These are phyloP conservation scores for Syngnathus typhle DNA, from an alignment of 2,113 vertebrate species.

Conservation along the genomic window DNA sequence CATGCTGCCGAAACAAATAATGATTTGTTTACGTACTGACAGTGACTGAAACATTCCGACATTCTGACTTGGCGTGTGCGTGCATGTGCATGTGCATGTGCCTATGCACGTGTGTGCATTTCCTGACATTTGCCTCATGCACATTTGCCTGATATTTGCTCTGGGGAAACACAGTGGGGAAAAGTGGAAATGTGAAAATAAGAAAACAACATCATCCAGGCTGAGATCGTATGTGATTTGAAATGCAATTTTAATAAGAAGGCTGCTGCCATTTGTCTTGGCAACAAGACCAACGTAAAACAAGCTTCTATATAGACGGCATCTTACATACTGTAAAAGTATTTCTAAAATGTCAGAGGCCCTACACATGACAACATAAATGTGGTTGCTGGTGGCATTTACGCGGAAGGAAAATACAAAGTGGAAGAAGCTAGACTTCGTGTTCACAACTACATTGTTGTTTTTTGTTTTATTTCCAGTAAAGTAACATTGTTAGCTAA, in stretches of 20 bases:
- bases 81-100: too few relatives aligned
- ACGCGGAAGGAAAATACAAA: not conserved
- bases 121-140: not conserved
- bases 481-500: too few relatives aligned
- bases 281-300: too few relatives aligned
- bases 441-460: not conserved
- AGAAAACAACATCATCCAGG: not conserved
- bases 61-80: not conserved
- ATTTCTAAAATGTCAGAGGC: not conserved
- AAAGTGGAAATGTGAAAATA: not conserved
- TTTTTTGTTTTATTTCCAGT: too few relatives aligned
- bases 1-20: not conserved
- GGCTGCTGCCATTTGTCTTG: too few relatives aligned
- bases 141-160: not conserved
- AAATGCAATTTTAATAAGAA: not conserved
- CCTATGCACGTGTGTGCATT: not conserved
- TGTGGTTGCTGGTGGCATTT: not conserved
- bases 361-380: too few relatives aligned
- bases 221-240: not conserved
- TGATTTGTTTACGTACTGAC: not conserved
- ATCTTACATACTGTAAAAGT: not conserved
- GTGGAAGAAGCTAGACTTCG: not conserved
- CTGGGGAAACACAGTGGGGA: not conserved
- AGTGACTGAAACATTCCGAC: too few relatives aligned
- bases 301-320: not conserved